Evolutionary conservation across 2,888 invertebrate species (phyloP).

Genomic region (Drosophila diplacantha): DNA sequence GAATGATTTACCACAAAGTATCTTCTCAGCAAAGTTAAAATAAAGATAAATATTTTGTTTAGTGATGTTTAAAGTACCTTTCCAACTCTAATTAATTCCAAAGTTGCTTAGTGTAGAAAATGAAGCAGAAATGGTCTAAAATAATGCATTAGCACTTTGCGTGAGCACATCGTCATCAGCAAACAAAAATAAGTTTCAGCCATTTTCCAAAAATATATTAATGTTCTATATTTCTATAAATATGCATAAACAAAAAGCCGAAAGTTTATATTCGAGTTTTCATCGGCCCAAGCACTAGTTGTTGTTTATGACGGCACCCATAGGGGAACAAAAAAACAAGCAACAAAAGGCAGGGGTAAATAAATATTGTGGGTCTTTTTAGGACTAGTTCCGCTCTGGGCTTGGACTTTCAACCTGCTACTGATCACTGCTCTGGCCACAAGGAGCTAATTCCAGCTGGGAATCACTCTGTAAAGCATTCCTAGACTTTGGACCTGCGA

Average conservation of each 20-base stretch:
- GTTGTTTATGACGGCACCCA: constrained; percentile 14
- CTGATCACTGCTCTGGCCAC: neutral
- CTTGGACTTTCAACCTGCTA: neutral
- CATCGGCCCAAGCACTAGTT: neutral
- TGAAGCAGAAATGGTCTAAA: neutral
- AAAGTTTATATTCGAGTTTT: constrained; percentile 17
- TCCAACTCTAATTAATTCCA: neutral
- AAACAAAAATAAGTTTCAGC: constrained; percentile 8
- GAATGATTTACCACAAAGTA: too few relatives aligned
- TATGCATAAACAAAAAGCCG: constrained; percentile 16
- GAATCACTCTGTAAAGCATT: constrained; percentile 10
- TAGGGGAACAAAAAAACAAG: constrained; percentile 6
- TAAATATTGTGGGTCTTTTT: constrained; percentile 2
- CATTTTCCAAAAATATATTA: constrained; percentile 26
- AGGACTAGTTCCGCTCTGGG: constrained; percentile 2
- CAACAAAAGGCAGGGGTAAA: constrained; percentile 2
- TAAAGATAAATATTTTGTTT: too few relatives aligned
- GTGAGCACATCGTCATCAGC: constrained; percentile 17
- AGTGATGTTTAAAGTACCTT: too few relatives aligned
- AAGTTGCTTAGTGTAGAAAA: neutral
- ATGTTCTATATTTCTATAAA: constrained; percentile 22
- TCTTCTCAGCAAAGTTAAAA: too few relatives aligned
- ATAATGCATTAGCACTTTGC: neutral
- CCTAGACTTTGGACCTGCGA: constrained; percentile 14
- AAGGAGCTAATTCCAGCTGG: constrained; percentile 1